phyloP scores from a whole-genome alignment of 2,113 vertebrate species.

The Antennarius striatus region DNA sequence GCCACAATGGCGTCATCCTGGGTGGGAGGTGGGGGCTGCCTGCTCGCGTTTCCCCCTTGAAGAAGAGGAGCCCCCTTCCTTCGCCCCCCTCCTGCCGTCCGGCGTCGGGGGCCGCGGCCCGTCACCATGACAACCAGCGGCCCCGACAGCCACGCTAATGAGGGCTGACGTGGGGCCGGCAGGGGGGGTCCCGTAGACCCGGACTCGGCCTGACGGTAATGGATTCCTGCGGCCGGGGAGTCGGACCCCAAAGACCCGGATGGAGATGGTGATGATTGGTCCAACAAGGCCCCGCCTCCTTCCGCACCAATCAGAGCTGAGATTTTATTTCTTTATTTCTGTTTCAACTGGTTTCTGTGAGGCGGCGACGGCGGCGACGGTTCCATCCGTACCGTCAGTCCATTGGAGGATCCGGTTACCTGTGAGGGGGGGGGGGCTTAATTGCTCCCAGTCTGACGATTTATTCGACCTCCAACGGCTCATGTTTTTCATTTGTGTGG shows the following conservation, averaged over 20 bases:
- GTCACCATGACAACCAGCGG: conserved; percentile 68
- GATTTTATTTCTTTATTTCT: conserved; percentile 49
- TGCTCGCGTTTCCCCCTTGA: too few relatives aligned
- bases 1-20: too few relatives aligned
- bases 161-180: conserved; percentile 49
- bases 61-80: too few relatives aligned
- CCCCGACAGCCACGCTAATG: conserved; percentile 74
- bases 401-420: conserved; percentile 81
- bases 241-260: conserved; percentile 47
- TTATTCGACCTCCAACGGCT: conserved; percentile 82
- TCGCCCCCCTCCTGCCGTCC: too few relatives aligned
- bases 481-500: conserved; percentile 83
- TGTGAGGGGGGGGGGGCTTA: conserved; percentile 74
- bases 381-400: conserved; percentile 78
- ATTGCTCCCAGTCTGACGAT: conserved; percentile 81
- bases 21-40: too few relatives aligned
- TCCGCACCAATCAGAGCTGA: conserved; percentile 46
- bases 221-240: conserved; percentile 75
- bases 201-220: conserved; percentile 69
- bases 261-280: conserved; percentile 68
- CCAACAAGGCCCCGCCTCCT: conserved; percentile 48
- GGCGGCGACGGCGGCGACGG: conserved; percentile 62
- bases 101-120: conserved; percentile 47
- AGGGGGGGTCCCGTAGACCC: conserved; percentile 29
- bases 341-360: conserved; percentile 49